Conservation (phyloP, 2,888 invertebrate genomes). For the Drosophila pseudotalamancana region DNA sequence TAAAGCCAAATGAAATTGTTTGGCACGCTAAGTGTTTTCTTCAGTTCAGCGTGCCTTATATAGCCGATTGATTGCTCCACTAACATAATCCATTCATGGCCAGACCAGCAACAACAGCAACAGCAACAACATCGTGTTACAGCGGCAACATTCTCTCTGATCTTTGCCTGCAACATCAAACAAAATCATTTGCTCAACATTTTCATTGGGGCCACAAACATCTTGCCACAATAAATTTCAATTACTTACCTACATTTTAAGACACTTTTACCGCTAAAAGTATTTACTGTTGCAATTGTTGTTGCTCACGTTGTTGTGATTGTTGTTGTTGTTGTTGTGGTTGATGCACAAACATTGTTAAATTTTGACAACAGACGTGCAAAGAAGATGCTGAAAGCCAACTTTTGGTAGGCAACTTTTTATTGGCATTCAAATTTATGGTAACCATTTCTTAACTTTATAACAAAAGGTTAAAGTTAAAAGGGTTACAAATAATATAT, state of each 20-base stretch:
- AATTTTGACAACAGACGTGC: slow-evolving; percentile 33
- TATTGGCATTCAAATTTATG: slow-evolving; percentile 5
- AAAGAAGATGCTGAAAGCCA: slow-evolving; percentile 11
- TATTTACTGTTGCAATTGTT: slow-evolving; percentile 54
- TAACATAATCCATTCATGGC: slow-evolving; percentile 64
- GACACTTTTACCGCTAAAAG: slow-evolving; percentile 78
- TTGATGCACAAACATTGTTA: slow-evolving; percentile 43
- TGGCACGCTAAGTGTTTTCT: slow-evolving; percentile 73
- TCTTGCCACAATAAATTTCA: slow-evolving; percentile 81
- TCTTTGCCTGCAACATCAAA: slow-evolving; percentile 51
- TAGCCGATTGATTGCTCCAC: slow-evolving; percentile 81
- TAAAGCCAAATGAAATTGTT: slow-evolving; percentile 75
- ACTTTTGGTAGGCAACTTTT: background rate
- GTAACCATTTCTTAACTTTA: no score
- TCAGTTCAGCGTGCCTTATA: slow-evolving; percentile 72
- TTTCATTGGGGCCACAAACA: slow-evolving; percentile 55
- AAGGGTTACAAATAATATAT: no score
- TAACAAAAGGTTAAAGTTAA: no score
- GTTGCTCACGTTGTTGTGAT: slow-evolving; percentile 16
- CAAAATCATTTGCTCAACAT: slow-evolving; percentile 49
- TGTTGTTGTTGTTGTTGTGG: slow-evolving; percentile 12
- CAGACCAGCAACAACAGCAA: slow-evolving; percentile 1
- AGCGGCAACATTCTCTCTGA: slow-evolving; percentile 54
- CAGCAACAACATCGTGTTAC: slow-evolving; percentile 43
- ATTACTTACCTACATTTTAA: slow-evolving; percentile 78